Evolutionary conservation across 2,113 vertebrate genomes (phyloP).

Genomic region (Dasyprocta punctata): DNA sequence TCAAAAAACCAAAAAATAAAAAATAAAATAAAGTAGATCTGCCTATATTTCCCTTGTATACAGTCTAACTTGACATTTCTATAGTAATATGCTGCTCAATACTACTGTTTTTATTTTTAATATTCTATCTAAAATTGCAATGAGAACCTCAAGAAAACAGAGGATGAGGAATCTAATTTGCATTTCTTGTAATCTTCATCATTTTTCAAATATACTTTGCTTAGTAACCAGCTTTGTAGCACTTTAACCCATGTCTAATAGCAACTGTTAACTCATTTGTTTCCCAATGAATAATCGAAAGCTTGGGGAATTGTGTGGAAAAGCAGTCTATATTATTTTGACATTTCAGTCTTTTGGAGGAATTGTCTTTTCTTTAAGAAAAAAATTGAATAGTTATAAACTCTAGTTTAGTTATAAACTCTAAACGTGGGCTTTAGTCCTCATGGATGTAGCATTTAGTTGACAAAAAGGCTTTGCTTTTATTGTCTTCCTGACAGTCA

Average conservation of each 20-base stretch:
- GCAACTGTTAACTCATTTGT: background rate
- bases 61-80: background rate
- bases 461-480: background rate
- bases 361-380: slow-evolving; percentile 17
- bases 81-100: background rate
- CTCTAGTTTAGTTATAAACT: no score
- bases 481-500: background rate
- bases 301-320: background rate
- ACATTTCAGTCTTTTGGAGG: background rate
- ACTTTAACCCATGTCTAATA: background rate
- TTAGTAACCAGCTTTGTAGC: background rate
- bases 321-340: background rate
- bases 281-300: background rate
- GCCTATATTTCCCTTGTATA: background rate
- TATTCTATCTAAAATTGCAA: slow-evolving; percentile 18
- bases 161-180: background rate
- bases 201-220: slow-evolving; percentile 31
- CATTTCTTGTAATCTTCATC: slow-evolving; percentile 10
- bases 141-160: background rate
- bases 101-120: slow-evolving; percentile 25
- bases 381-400: no score
- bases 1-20: background rate
- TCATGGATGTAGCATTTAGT: background rate
- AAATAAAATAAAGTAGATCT: background rate
- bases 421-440: background rate